Evolutionary conservation across 2,888 invertebrate species (phyloP), one percentile per base, ranked within the genome.

Genomic region (Alloscopus bannaensis): DNA sequence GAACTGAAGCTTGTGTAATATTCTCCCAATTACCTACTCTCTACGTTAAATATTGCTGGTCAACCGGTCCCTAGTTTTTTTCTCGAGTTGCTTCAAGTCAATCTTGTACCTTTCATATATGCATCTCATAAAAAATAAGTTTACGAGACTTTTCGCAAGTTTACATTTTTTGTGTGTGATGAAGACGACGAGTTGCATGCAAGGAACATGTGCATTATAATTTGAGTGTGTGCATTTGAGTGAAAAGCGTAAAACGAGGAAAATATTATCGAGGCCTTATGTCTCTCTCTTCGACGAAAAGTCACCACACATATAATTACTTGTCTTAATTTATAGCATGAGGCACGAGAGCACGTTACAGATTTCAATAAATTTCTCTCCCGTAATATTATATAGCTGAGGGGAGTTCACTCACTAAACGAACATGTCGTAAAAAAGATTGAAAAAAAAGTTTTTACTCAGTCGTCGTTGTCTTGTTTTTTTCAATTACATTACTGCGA

Each of bases 291-390:
- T 16, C n/a, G 18, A 45, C 3, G 18, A 45, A 18, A 4, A 45
- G 45, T n/a, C 4, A 4, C 18, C 3, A 3, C 18, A 16, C 3
- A 45, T n/a, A 36, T 59, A 59, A 59, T 59, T 59, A 31, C 59
- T 36, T 31, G 18, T 8, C 4, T 31, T 59, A 59, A 59, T 59
- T 59, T 59, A 59, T 59, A 31, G 59, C 59, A 36, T 59, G 59
- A 36, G 36, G 59, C 59, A 59, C 36, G 59, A 59, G 24, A 59
- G 36, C 28, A 22, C 36, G 64, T 26, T 20, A 42, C 42, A 64
- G 13, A 36, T 36, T 64, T 45, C 64, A 64, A 64, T 64, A 64
- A 59, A 59, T 59, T 59, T 36, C 29, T 3, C 24, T 45, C 26
- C 8, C 22, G 22, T 26, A 60, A n/a, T n/a, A n/a, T n/a, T n/a